Percentiles rank a stretch among this genome's conserved stretches.
Conservation (phyloP, 2,888 invertebrate species). For the Plutella xylostella region DNA sequence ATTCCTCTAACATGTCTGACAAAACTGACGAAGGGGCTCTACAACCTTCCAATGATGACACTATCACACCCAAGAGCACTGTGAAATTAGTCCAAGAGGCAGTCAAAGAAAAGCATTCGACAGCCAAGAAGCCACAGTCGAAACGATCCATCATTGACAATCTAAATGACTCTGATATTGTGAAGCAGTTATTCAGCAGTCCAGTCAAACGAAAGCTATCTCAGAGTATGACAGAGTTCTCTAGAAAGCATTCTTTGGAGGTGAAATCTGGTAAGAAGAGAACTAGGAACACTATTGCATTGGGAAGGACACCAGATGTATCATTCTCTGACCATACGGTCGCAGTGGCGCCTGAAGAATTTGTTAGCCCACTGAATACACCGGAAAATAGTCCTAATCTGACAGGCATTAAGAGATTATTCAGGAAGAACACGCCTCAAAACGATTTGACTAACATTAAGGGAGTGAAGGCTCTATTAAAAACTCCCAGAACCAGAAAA, state of each 20-base stretch:
- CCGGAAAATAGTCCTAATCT: slow-evolving; percentile 33
- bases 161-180: slow-evolving; percentile 48
- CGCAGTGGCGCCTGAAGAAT: slow-evolving; percentile 36
- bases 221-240: slow-evolving; percentile 57
- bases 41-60: slow-evolving; percentile 24
- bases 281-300: slow-evolving; percentile 29
- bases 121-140: slow-evolving; percentile 59
- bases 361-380: slow-evolving; percentile 43
- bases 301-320: slow-evolving; percentile 25
- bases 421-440: slow-evolving; percentile 29
- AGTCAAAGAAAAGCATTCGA: slow-evolving; percentile 57
- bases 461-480: slow-evolving; percentile 30
- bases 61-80: slow-evolving; percentile 47
- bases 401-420: slow-evolving; percentile 35
- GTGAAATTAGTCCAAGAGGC: slow-evolving; percentile 40
- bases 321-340: slow-evolving; percentile 28
- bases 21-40: slow-evolving; percentile 20
- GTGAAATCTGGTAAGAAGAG: slow-evolving; percentile 21
- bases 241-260: slow-evolving; percentile 35
- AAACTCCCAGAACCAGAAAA: slow-evolving; percentile 32
- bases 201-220: slow-evolving; percentile 62
- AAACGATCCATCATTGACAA: slow-evolving; percentile 57
- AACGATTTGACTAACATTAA: slow-evolving; percentile 35
- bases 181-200: slow-evolving; percentile 56
- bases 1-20: slow-evolving; percentile 24